Evolutionary conservation across 2,113 vertebrate species (phyloP).

Genomic region (Pollachius pollachius): DNA sequence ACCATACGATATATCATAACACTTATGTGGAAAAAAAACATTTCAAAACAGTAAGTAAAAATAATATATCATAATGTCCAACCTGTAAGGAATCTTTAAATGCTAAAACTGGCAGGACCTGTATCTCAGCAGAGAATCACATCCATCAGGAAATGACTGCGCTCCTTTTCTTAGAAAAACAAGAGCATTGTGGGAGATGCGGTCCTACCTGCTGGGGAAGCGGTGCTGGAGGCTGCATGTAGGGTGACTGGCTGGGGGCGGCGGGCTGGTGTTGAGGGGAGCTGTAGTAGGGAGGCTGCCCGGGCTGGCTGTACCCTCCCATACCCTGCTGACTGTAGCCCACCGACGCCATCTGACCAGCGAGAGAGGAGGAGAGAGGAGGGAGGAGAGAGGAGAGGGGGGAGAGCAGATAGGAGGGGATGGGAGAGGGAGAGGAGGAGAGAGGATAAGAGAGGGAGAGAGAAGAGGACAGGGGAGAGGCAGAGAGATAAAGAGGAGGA

Average conservation of each 20-base stretch:
- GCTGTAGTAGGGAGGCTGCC: constrained; percentile 90
- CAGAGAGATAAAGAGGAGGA: too few relatives aligned
- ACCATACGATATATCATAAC: neutral
- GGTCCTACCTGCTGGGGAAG: constrained; percentile 83
- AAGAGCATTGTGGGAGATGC: neutral
- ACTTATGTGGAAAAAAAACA: neutral
- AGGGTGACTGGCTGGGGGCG: constrained; percentile 82
- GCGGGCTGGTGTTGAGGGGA: constrained; percentile 83
- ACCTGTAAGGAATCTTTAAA: neutral
- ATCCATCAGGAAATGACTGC: neutral
- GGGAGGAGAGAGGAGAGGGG: neutral
- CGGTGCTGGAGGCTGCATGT: constrained; percentile 82
- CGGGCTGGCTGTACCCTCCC: constrained; percentile 86
- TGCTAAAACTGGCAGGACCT: neutral
- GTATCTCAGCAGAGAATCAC: neutral
- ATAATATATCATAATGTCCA: neutral
- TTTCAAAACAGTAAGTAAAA: neutral
- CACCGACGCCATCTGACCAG: constrained; percentile 84
- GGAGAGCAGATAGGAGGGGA: neutral
- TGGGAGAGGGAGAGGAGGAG: too few relatives aligned
- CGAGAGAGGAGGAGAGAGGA: neutral
- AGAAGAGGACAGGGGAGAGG: too few relatives aligned
- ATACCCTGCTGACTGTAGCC: constrained; percentile 82
- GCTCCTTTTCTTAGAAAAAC: neutral
- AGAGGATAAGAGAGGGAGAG: too few relatives aligned